These are phyloP conservation scores for Lepeophtheirus nordmannii DNA, from an alignment of 2,888 invertebrate genomes.

Conservation along the genomic window DNA sequence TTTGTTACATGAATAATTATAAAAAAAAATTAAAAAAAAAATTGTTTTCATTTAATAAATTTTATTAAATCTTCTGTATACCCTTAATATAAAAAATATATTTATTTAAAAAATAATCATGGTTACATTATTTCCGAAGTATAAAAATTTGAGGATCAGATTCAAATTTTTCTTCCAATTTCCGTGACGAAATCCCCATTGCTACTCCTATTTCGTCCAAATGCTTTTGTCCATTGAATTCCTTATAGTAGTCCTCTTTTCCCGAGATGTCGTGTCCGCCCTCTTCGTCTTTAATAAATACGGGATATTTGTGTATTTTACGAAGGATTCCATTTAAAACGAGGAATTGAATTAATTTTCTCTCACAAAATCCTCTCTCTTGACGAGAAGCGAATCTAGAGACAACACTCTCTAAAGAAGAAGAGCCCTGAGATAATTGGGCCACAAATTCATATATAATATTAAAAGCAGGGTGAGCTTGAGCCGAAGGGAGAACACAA, in stretches of 20 bases:
- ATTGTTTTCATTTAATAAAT: background rate
- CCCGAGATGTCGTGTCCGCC: background rate
- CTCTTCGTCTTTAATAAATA: constrained; percentile 7
- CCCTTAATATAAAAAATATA: background rate
- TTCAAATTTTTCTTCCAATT: background rate
- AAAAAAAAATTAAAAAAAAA: too few relatives aligned
- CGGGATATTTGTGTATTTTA: constrained; percentile 49
- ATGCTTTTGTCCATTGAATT: background rate
- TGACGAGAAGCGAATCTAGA: constrained; percentile 27
- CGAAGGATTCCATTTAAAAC: constrained; percentile 67
- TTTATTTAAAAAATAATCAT: background rate
- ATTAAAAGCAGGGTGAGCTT: constrained; percentile 1
- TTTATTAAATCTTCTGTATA: background rate
- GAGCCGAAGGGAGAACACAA: constrained; percentile 30
- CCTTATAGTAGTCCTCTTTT: background rate
- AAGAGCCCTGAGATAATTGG: constrained; percentile 5
- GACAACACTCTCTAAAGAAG: constrained; percentile 3
- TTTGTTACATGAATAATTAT: background rate
- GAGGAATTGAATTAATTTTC: constrained; percentile 70
- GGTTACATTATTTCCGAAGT: background rate
- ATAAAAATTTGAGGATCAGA: constrained; percentile 6
- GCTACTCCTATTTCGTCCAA: background rate
- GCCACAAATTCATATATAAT: constrained; percentile 6
- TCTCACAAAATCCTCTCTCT: constrained; percentile 47
- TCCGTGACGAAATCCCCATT: background rate